Evolutionary conservation across 2,888 invertebrate genomes (phyloP).

Genomic region (Stomorhina lunata): DNA sequence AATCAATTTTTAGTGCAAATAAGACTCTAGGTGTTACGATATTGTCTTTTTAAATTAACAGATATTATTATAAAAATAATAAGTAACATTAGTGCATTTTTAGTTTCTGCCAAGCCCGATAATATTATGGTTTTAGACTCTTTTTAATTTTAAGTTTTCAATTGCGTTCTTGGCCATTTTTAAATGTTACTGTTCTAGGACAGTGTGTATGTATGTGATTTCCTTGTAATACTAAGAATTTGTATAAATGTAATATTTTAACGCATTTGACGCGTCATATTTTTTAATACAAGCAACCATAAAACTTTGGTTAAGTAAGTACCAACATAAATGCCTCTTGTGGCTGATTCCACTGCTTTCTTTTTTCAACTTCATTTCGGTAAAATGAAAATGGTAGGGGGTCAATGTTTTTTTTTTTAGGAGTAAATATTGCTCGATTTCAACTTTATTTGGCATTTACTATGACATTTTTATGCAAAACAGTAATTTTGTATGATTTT

Average conservation of each 20-base stretch:
- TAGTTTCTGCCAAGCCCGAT: too few relatives aligned
- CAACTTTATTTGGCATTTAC: conserved; percentile 50
- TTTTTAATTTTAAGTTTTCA: neutral
- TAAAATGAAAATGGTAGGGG: neutral
- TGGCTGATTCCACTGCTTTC: conserved; percentile 32
- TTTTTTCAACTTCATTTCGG: neutral
- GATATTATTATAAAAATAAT: neutral
- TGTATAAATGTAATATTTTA: neutral
- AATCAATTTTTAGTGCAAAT: neutral
- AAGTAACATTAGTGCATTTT: neutral
- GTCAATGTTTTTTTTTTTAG: neutral
- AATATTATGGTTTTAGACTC: neutral
- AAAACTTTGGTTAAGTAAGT: conserved; percentile 52
- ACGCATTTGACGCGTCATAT: conserved; percentile 48
- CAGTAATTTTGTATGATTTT: conserved; percentile 47
- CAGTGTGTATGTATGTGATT: neutral
- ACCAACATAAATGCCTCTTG: conserved; percentile 54
- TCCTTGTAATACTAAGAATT: neutral
- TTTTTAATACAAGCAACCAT: conserved; percentile 43
- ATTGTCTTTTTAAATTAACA: too few relatives aligned
- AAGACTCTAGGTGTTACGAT: neutral
- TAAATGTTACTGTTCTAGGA: neutral
- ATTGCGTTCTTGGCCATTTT: conserved; percentile 8
- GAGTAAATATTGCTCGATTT: conserved; percentile 14
- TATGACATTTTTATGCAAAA: conserved; percentile 59